phyloP scores from a whole-genome alignment of 2,888 invertebrate genomes.

The Hydroisotoma schaefferi region DNA sequence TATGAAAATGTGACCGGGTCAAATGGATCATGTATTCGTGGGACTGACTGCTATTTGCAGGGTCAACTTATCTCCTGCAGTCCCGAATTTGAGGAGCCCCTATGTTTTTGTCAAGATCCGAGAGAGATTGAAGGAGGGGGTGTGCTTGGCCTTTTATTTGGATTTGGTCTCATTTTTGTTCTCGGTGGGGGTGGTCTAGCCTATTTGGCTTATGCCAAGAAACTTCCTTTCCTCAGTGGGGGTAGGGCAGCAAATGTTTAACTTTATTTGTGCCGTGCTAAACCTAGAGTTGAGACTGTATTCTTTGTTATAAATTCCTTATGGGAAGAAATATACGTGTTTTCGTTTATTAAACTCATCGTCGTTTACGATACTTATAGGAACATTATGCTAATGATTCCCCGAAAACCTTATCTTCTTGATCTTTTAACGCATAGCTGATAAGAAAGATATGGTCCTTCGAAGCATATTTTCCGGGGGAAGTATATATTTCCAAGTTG shows the following conservation, averaged over 20 bases:
- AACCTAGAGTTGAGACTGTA: neutral
- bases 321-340: neutral
- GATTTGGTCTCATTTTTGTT: neutral
- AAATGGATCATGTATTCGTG: neutral
- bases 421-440: neutral
- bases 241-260: neutral
- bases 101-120: conserved; percentile 2
- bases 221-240: neutral
- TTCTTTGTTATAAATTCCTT: neutral
- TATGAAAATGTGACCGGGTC: neutral
- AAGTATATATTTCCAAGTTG: too few relatives aligned
- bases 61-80: neutral
- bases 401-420: neutral
- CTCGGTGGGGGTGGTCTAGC: neutral
- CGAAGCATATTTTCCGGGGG: too few relatives aligned
- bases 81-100: neutral
- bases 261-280: too few relatives aligned
- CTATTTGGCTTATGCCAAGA: neutral
- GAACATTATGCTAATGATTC: neutral
- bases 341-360: neutral
- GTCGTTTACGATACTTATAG: neutral
- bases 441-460: neutral
- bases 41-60: neutral
- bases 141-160: neutral
- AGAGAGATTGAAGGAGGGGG: neutral